Percentiles rank a stretch among this genome's conserved stretches.
Conservation (phyloP, 2,888 invertebrate species). For the Coleophora flavipennella region DNA sequence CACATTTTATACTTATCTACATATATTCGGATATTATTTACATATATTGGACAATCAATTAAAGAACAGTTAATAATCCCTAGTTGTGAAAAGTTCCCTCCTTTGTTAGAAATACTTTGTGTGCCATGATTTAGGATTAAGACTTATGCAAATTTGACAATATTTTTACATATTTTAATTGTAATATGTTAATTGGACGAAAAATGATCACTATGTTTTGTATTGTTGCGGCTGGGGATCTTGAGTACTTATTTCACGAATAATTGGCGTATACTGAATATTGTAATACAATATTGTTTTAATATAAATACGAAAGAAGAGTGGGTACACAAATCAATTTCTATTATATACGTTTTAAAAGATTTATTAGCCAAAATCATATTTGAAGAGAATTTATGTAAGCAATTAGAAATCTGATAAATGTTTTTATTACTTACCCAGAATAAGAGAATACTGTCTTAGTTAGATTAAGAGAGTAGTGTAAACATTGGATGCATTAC, state of each 20-base stretch:
- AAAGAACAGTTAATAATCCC: conserved; percentile 40
- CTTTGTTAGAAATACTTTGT: conserved; percentile 62
- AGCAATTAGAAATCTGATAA: conserved; percentile 36
- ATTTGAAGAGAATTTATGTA: conserved; percentile 49
- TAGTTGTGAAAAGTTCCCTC: conserved; percentile 70
- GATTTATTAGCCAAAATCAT: conserved; percentile 60
- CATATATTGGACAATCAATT: conserved; percentile 29
- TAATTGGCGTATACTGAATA: conserved; percentile 11
- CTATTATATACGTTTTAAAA: conserved; percentile 55
- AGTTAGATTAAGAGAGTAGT: conserved; percentile 40
- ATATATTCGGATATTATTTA: conserved; percentile 17
- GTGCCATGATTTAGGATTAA: conserved; percentile 67
- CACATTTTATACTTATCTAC: conserved; percentile 46
- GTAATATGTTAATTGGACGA: neutral
- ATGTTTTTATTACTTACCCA: conserved; percentile 3
- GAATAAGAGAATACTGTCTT: no score
- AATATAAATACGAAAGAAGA: no score
- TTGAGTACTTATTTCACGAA: conserved; percentile 4
- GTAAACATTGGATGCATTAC: no score
- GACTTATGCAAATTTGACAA: conserved; percentile 60
- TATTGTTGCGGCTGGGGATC: conserved; percentile 8
- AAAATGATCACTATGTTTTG: neutral
- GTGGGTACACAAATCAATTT: conserved; percentile 23
- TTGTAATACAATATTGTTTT: no score
- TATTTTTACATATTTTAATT: conserved; percentile 37